Percentiles rank a stretch among this genome's conserved stretches.
These are phyloP conservation scores for Tetraneura akinire DNA, from an alignment of 1,140 invertebrate genomes.

Conservation along the genomic window DNA sequence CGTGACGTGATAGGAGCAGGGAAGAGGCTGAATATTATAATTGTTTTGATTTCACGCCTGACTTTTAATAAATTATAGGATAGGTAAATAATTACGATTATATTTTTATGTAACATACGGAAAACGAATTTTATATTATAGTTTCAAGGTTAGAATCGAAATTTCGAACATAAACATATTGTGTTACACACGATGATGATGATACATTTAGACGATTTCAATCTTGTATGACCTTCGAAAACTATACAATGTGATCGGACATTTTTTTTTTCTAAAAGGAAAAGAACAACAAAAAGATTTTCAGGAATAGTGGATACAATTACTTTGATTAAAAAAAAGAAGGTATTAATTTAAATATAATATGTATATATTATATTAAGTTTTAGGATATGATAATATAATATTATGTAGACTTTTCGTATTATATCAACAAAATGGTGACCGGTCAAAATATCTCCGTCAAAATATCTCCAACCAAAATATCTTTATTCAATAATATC, in stretches of 20 bases:
- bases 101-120: not conserved
- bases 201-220: not conserved
- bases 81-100: conserved; percentile 5
- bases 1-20: too few relatives aligned
- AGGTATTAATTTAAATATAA: too few relatives aligned
- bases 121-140: not conserved
- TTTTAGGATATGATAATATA: too few relatives aligned
- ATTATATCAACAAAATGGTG: too few relatives aligned
- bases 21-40: not conserved
- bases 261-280: not conserved
- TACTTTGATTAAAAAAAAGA: not conserved
- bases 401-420: too few relatives aligned
- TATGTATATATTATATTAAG: too few relatives aligned
- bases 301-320: not conserved
- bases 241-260: not conserved
- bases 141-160: conserved; percentile 9
- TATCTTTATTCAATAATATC: too few relatives aligned
- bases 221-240: conserved; percentile 10
- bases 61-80: conserved; percentile 14
- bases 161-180: not conserved
- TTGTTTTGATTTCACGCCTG: not conserved
- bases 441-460: too few relatives aligned
- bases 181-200: not conserved
- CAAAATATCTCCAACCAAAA: too few relatives aligned
- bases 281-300: not conserved